Percentiles rank a stretch among this genome's conserved stretches.
phyloP scores from a whole-genome alignment of 1,140 invertebrate genomes.

The Melanaphis sacchari region DNA sequence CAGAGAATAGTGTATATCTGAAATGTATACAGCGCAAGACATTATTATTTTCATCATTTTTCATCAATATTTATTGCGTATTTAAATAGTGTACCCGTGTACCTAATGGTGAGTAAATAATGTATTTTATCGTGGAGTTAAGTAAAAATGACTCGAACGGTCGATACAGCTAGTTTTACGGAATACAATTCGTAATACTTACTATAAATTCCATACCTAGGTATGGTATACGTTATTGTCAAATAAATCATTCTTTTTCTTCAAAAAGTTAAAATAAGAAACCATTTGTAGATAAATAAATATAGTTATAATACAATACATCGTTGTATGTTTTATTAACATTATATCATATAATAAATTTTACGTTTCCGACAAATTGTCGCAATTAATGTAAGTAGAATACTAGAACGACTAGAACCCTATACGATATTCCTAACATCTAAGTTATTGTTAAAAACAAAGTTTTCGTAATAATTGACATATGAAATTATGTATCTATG shows the following conservation, averaged over 20 bases:
- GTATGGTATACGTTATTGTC: not conserved
- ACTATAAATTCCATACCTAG: not conserved
- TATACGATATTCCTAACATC: not conserved
- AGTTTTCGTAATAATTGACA: not conserved
- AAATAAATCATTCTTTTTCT: not conserved
- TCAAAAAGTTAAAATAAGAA: not conserved
- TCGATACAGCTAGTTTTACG: not conserved
- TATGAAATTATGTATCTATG: not conserved
- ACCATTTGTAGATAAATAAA: not conserved
- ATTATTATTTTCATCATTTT: not conserved
- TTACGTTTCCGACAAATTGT: not conserved
- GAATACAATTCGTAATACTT: not conserved
- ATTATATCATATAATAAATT: not conserved
- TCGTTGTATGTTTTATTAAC: not conserved
- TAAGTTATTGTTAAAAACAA: not conserved
- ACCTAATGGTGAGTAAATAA: not conserved
- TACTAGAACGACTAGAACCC: not conserved
- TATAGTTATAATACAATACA: not conserved
- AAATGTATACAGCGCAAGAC: not conserved
- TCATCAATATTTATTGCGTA: not conserved
- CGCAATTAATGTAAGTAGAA: not conserved
- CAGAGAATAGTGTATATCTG: not conserved
- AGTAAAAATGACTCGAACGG: not conserved
- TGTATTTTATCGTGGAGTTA: not conserved
- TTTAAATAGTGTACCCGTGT: not conserved